A percentile compares a stretch with the other conserved stretches of the same genome.
Conservation (phyloP, 2,113 vertebrate species). For the Nanorana parkeri region DNA sequence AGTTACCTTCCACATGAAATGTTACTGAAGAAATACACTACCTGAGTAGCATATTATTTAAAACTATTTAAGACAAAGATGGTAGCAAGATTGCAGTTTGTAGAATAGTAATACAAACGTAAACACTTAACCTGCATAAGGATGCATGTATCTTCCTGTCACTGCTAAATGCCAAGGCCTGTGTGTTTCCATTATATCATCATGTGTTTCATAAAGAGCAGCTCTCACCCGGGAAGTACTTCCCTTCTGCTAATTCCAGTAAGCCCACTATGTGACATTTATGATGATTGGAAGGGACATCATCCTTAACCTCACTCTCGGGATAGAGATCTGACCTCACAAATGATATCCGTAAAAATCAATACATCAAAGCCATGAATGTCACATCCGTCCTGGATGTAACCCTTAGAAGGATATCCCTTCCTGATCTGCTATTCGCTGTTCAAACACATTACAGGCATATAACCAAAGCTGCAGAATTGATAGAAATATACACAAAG, state of each 20-base stretch:
- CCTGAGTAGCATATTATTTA: not conserved
- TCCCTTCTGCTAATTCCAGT: slow-evolving; percentile 38
- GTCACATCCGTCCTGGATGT: slow-evolving; percentile 17
- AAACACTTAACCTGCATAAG: not conserved
- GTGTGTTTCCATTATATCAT: not conserved
- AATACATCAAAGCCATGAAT: slow-evolving; percentile 23
- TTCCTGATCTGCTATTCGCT: too few species aligned
- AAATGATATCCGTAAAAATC: slow-evolving; percentile 34
- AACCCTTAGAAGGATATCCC: not conserved
- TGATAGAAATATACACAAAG: too few species aligned
- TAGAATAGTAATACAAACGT: not conserved
- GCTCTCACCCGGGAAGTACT: slow-evolving; percentile 1
- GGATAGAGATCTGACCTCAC: slow-evolving; percentile 26
- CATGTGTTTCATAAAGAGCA: slow-evolving; percentile 4
- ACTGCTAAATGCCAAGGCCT: not conserved
- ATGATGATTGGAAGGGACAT: slow-evolving; percentile 23
- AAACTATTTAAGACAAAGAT: not conserved
- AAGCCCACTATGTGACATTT: slow-evolving; percentile 39
- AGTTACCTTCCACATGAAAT: too few species aligned
- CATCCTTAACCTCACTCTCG: slow-evolving; percentile 27
- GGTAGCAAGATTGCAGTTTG: not conserved
- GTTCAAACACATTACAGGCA: too few species aligned
- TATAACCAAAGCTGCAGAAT: too few species aligned
- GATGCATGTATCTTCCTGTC: not conserved
- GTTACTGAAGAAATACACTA: too few species aligned